Base-by-base conservation (phyloP, 2,797 vertebrate species). In the Serranus cabrilla region DNA sequence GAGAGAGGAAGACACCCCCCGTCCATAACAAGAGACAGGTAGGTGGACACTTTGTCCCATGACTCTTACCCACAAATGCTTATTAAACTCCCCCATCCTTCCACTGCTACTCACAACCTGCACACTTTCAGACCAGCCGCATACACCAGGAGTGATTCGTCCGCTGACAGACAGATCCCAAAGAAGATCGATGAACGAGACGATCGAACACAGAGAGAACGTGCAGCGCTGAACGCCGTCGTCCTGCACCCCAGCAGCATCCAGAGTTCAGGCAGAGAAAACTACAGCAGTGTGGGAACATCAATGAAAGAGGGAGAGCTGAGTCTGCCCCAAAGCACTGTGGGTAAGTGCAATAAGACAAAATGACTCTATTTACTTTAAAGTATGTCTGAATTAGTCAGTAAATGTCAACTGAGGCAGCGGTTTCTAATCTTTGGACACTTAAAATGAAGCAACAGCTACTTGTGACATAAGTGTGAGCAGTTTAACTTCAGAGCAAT, bases 1-100 rank as follows among this genome's bases (percentile, higher is more conserved):
- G 95, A 96, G 78, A 91, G 84, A 60, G 89, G 93, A 62, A 69
- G 78, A 50, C 89, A 93, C 47, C 86, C 83, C 34, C 75, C 77
- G 10, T 62, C 57, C 17, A 6, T 78, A 47, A 54, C 9, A 0
- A 84, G 84, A 49, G 85, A 94, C 49, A 93, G 90, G 62, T 82
- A 9, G 74, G 80, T 80, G 46, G 49, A 83, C 12, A n/a, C 73
- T 43, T 57, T 46, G n/a, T 56, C 58, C 1, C 74, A 78, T 25
- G 80, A 66, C 80, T 88, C 83, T 1, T 45, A 88, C 66, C 91
- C 91, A 51, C 93, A 88, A 20, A 93, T 94, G 73, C 90, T 89
- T 72, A 88, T 92, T 54, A 94, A 93, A 59, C 91, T 91, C 47
- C 89, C 83, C 20, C 76, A 90, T 18, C 84, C 69, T 42, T 84